Percentiles rank a stretch among this genome's conserved stretches.
Evolutionary conservation across 2,888 invertebrate genomes (phyloP).

Genomic region (Proisotoma minuta): DNA sequence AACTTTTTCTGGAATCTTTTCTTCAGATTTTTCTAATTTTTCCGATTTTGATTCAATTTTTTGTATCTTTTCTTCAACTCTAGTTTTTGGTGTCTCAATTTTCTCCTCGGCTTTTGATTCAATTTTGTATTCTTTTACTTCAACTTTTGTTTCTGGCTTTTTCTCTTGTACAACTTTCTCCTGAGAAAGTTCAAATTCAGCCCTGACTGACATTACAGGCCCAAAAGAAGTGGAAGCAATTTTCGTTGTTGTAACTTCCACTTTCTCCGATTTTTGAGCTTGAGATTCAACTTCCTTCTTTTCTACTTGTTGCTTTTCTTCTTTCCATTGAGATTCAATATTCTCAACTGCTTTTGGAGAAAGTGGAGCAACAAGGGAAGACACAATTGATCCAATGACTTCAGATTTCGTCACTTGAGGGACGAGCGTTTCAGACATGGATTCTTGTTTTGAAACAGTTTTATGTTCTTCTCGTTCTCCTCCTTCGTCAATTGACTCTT

Average conservation of each 20-base stretch:
- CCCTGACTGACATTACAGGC: background rate
- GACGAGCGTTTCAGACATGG: background rate
- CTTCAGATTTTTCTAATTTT: slow-evolving; percentile 13
- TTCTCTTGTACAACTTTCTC: background rate
- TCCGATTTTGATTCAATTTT: slow-evolving; percentile 13
- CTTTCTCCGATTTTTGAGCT: background rate
- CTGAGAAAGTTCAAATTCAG: background rate
- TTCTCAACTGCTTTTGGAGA: background rate
- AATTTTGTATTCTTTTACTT: background rate
- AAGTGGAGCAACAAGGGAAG: background rate
- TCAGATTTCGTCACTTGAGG: background rate
- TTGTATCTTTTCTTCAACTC: slow-evolving; percentile 1
- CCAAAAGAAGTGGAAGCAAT: background rate
- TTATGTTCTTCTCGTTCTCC: background rate
- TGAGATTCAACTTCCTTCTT: background rate
- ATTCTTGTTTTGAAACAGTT: background rate
- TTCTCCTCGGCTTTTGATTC: slow-evolving; percentile 17
- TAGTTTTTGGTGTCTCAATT: too few relatives aligned
- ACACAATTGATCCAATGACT: background rate
- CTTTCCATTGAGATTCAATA: background rate
- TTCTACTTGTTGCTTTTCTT: background rate
- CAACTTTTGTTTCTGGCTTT: background rate
- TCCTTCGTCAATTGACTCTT: background rate
- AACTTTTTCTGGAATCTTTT: background rate
- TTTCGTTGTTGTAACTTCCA: background rate